Evolutionary conservation across 2,113 vertebrate species (phyloP).

Genomic region (Carlito syrichta): DNA sequence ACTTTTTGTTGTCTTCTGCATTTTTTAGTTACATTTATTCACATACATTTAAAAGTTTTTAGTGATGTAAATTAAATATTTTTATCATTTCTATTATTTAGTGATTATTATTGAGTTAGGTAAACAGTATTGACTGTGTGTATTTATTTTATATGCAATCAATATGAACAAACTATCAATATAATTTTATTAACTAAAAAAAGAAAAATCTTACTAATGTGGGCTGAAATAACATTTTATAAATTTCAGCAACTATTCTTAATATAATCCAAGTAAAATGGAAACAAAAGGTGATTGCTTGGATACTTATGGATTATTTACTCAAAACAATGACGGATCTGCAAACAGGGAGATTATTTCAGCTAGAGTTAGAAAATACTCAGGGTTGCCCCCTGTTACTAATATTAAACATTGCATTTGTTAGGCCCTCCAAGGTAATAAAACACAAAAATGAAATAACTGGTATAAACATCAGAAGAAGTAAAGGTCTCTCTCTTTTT

Average conservation of each 20-base stretch:
- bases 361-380: conserved; percentile 18
- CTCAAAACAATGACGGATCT: background rate
- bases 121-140: conserved; percentile 3
- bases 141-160: conserved; percentile 14
- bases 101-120: background rate
- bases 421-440: background rate
- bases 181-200: background rate
- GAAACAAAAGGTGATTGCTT: background rate
- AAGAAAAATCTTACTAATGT: background rate
- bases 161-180: background rate
- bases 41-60: conserved; percentile 48
- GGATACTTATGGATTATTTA: conserved; percentile 10
- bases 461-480: background rate
- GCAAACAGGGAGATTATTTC: background rate
- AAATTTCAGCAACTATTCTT: conserved; percentile 2
- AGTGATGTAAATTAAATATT: conserved; percentile 14
- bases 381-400: background rate
- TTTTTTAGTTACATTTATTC: conserved; percentile 15
- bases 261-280: conserved; percentile 37
- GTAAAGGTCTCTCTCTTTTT: background rate
- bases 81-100: conserved; percentile 19
- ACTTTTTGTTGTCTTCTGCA: background rate
- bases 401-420: background rate
- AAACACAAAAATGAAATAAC: conserved; percentile 19
- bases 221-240: background rate